Evolutionary conservation across 2,797 vertebrate species (phyloP).

Genomic region (Myiothlypis coronata): DNA sequence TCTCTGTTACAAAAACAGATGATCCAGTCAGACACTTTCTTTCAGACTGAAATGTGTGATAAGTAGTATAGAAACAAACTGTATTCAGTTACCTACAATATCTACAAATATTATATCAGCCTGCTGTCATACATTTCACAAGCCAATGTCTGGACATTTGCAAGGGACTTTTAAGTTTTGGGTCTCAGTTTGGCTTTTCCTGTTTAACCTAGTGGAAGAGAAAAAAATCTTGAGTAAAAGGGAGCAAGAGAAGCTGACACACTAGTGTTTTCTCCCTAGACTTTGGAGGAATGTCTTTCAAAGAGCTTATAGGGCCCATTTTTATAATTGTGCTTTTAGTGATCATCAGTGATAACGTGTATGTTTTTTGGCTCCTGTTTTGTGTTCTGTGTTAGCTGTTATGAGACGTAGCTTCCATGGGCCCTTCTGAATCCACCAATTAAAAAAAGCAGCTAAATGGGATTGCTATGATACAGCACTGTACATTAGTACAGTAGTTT

Average conservation of each 20-base stretch:
- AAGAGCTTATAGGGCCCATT: background rate
- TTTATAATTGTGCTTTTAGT: background rate
- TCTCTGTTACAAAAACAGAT: background rate
- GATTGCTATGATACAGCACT: background rate
- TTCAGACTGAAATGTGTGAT: background rate
- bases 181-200: background rate
- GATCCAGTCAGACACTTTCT: background rate
- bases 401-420: background rate
- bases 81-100: background rate
- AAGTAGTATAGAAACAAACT: background rate
- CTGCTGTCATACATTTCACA: background rate
- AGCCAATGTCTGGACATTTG: background rate
- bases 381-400: background rate
- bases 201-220: background rate
- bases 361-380: background rate
- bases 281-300: background rate
- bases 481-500: background rate
- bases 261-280: background rate
- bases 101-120: background rate
- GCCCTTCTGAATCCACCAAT: background rate
- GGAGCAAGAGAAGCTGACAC: background rate
- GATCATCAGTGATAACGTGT: background rate
- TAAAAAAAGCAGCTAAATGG: background rate
- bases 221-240: background rate
- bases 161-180: background rate